Base-by-base conservation (phyloP, 2,888 invertebrate species). In the Chrysomela aeneicollis region DNA sequence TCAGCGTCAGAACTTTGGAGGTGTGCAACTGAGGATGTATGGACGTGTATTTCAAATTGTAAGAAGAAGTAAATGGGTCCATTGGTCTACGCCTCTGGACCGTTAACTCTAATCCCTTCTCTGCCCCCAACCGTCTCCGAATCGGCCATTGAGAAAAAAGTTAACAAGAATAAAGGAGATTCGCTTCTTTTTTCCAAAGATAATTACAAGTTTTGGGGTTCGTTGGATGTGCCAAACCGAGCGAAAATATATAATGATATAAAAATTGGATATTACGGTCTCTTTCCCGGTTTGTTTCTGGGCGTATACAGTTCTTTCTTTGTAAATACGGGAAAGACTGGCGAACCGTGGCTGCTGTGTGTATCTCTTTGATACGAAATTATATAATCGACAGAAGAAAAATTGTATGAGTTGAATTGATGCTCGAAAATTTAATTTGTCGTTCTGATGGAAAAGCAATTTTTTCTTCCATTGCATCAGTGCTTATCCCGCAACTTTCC, bases 161-260 rank as follows among this genome's bases (percentile, higher is more conserved):
- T 67, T 61, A 15, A 49, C 61, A 59, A 50, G 61, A 59, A 67
- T 61, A 62, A 67, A 67, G 61, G 50, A 63, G 51, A 59, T 50
- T 21, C 17, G 17, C 53, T 57, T 37, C 64, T 63, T 66, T 67
- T 68, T 61, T 59, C 61, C 50, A 64, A 61, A 64, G 66, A 71
- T 70, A 71, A 71, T 71, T 71, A 71, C 54, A 60, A 55, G 55
- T 64, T 71, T 68, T 69, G 15, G 30, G 30, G 57, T 46, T 57
- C 17, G 57, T 57, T 76, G 77, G 76, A 71, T 73, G 71, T 74
- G 77, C 69, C 76, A 79, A 79, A 77, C 78, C 77, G 76, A 68
- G 70, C 74, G 79, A 76, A 76, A 79, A 74, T 76, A 78, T 80
- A 80, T 79, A 80, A 79, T 80, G 78, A 75, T 70, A 70, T 66